Base-by-base conservation (phyloP, 2,797 vertebrate genomes). In the Salmo trutta region DNA sequence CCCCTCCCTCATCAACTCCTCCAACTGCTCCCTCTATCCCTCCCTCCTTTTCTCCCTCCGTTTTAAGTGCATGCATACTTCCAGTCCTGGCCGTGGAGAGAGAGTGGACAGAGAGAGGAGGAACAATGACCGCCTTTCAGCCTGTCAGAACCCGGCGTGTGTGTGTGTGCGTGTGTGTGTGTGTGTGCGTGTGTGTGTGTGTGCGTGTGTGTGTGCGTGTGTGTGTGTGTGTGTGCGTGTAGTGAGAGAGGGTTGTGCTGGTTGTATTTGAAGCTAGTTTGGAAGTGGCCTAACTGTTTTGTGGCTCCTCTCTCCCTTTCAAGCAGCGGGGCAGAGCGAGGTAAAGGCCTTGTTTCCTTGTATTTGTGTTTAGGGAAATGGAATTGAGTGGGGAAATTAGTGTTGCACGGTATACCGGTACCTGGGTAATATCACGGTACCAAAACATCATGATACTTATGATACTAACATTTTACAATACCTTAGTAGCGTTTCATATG, bases 61-160 rank as follows among this genome's bases (percentile, higher is more conserved):
- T 90, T 93, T 93, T 88, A 90, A 95, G 94, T 89, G 85, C 93
- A 95, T 92, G 94, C 95, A 94, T 92, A 92, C 94, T 95, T 93
- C 87, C 88, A 90, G 93, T 88, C 90, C 87, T 59, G 83, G 41
- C 41, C 41, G 41, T 47, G 41, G 41, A 27, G 91, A 94, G 89
- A 92, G 93, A 92, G 90, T 92, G 94, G 90, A 88, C 85, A 89
- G 89, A 83, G 75, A 47, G 41, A 47, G 90, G 81, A 85, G 92
- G 91, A 95, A 97, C 96, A 98, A 97, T 95, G 92, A 92, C 77
- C 62, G 87, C 89, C 95, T 96, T 97, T 96, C 93, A 96, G 92
- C 87, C 81, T 85, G 88, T 82, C 77, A 89, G 86, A 82, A 88
- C 85, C 80, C 83, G 81, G 88, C 81, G 88, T 85, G 89, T 52